Percentiles rank a stretch among this genome's conserved stretches.
Conservation (phyloP, 2,888 invertebrate genomes). For the Aromia moschata region DNA sequence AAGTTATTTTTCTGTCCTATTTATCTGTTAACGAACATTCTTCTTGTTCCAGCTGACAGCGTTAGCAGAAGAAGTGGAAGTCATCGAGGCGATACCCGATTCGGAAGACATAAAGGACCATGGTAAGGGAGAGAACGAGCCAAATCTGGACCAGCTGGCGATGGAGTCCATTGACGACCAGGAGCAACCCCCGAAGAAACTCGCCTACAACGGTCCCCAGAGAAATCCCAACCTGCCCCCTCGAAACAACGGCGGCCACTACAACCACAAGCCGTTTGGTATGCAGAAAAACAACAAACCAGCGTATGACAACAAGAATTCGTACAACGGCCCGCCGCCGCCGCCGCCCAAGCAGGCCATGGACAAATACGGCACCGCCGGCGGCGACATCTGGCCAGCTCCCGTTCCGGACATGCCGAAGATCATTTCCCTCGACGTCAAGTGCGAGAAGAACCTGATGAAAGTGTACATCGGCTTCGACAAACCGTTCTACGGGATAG, state of each 20-base stretch:
- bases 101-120: constrained; percentile 67
- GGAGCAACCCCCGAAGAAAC: constrained; percentile 64
- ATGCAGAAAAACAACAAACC: constrained; percentile 63
- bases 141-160: constrained; percentile 74
- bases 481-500: constrained; percentile 94
- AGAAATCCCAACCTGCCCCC: constrained; percentile 47
- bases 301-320: constrained; percentile 65
- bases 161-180: constrained; percentile 74
- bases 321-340: constrained; percentile 76
- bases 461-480: constrained; percentile 94
- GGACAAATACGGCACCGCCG: constrained; percentile 59
- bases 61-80: constrained; percentile 70
- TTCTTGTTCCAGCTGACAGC: constrained; percentile 52
- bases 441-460: constrained; percentile 94
- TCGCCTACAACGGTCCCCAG: constrained; percentile 63
- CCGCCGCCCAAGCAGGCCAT: constrained; percentile 58
- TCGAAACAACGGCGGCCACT: constrained; percentile 33
- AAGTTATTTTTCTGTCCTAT: too few species aligned
- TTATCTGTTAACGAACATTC: too few species aligned
- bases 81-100: constrained; percentile 70
- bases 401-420: constrained; percentile 92
- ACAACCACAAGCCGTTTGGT: constrained; percentile 65
- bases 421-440: constrained; percentile 90
- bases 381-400: constrained; percentile 82
- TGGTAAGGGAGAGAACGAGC: constrained; percentile 70